These are phyloP conservation scores for Oryzias curvinotus DNA, from an alignment of 2,113 vertebrate genomes.

Conservation along the genomic window DNA sequence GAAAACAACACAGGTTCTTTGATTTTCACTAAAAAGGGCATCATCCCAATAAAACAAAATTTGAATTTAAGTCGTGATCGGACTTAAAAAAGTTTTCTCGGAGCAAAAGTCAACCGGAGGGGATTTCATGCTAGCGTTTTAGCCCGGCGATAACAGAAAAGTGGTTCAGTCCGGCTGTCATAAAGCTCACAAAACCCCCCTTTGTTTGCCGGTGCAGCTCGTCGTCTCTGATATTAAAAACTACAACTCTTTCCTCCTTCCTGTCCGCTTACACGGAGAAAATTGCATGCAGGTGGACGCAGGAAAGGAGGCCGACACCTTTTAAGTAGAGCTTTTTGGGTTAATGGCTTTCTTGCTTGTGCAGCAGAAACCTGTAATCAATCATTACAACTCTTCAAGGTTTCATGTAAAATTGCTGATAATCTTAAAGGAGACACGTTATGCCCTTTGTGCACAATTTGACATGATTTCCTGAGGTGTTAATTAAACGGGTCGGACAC, in stretches of 20 bases:
- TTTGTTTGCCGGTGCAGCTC: constrained; percentile 57
- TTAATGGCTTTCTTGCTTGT: constrained; percentile 46
- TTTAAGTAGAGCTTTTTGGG: constrained; percentile 27
- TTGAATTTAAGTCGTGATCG: too few species aligned
- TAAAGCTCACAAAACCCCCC: constrained; percentile 42
- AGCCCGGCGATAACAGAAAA: constrained; percentile 49
- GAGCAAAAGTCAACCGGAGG: constrained; percentile 30
- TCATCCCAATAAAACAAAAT: too few species aligned
- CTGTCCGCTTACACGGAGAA: constrained; percentile 54
- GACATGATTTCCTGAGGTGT: too few species aligned
- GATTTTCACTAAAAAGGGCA: too few species aligned
- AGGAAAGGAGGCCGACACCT: constrained; percentile 47
- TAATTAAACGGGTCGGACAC: too few species aligned
- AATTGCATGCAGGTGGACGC: constrained; percentile 72
- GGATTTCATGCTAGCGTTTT: constrained; percentile 40
- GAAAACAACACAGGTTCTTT: too few species aligned
- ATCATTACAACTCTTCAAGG: constrained; percentile 46
- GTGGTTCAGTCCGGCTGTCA: constrained; percentile 59
- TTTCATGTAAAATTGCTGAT: constrained; percentile 52
- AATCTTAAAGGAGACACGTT: constrained; percentile 35
- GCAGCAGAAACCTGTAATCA: constrained; percentile 49
- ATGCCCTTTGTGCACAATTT: too few species aligned
- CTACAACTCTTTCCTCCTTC: constrained; percentile 39
- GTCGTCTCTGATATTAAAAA: constrained; percentile 53
- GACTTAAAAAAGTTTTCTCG: not conserved